phyloP scores from a whole-genome alignment of 2,888 invertebrate species.

The Julus scanicus region DNA sequence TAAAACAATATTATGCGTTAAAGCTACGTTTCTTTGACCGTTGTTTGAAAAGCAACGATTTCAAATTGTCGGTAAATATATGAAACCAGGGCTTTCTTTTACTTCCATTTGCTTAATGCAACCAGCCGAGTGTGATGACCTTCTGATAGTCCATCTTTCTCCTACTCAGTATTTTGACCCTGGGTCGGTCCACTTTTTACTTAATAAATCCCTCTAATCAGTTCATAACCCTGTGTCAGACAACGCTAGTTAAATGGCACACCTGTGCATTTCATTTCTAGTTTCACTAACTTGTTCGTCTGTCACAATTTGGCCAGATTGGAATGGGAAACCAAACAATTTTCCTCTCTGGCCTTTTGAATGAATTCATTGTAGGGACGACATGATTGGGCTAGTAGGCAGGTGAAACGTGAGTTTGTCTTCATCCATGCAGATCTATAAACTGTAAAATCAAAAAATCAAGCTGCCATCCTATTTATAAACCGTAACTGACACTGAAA shows the following conservation, averaged over 20 bases:
- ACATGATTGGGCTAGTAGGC: no score
- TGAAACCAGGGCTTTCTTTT: not conserved
- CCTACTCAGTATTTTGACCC: not conserved
- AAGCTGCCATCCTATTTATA: no score
- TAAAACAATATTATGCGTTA: not conserved
- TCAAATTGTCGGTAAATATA: not conserved
- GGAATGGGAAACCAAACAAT: slow-evolving; percentile 61
- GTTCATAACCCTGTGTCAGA: no score
- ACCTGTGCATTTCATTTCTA: not conserved
- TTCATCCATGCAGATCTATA: no score
- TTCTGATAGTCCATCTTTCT: not conserved
- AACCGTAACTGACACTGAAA: no score
- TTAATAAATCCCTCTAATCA: not conserved
- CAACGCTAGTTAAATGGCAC: not conserved
- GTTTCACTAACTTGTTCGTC: slow-evolving; percentile 47
- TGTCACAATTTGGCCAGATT: no score
- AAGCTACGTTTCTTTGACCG: not conserved
- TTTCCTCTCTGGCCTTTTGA: slow-evolving; percentile 61
- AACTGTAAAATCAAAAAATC: no score
- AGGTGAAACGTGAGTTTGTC: no score
- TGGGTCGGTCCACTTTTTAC: not conserved
- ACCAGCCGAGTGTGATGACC: not conserved
- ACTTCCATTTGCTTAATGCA: not conserved
- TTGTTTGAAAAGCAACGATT: not conserved
- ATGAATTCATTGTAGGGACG: not conserved